Evolutionary conservation across 2,888 invertebrate species (phyloP), one percentile per base, ranked within the genome.

Genomic region (Apoderus coryli): DNA sequence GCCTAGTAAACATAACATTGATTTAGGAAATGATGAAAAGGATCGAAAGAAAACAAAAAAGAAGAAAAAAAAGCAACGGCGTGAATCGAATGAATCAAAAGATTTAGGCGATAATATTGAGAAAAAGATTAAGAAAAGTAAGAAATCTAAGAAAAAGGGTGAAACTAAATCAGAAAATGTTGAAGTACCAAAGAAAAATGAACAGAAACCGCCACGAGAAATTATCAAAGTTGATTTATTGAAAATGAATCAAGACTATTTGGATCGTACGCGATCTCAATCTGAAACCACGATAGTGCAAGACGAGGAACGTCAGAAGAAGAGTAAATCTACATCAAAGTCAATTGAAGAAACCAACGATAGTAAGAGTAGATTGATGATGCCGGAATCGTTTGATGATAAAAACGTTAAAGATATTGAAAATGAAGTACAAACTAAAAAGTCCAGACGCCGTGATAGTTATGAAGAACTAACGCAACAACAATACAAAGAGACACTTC

Each of bases 231-330:
- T 35, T 10, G 35, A 37, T 27, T 32, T 32, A 22, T 16, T 36
- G 22, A 35, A 33, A 27, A 32, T 30, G 32, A 38, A 40, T 19
- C 36, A 33, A 15, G 39, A 36, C 10, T 39, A 36, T 32, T 34
- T 39, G n/a, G n/a, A n/a, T n/a, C n/a, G n/a, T n/a, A n/a, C 11
- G 10, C 5, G 4, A 9, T 27, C 14, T 27, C 11, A 25, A 25
- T 25, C 25, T 13, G n/a, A n/a, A n/a, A n/a, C n/a, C n/a, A 24
- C 10, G 10, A 24, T 10, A 5, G 4, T 24, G 10, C 10, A 15
- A 10, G 27, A 27, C 4, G n/a, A 27, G 16, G 15, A 28, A 19
- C 22, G 14, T 5, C 22, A 19, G 28, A 28, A 28, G n/a, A 19
- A 28, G 19, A 5, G 28, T 22, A 15, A 22, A 28, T 28, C 14